A percentile compares a stretch with the other conserved stretches of the same genome.
Conservation (phyloP, 2,888 invertebrate genomes). For the Agriopis marginaria region DNA sequence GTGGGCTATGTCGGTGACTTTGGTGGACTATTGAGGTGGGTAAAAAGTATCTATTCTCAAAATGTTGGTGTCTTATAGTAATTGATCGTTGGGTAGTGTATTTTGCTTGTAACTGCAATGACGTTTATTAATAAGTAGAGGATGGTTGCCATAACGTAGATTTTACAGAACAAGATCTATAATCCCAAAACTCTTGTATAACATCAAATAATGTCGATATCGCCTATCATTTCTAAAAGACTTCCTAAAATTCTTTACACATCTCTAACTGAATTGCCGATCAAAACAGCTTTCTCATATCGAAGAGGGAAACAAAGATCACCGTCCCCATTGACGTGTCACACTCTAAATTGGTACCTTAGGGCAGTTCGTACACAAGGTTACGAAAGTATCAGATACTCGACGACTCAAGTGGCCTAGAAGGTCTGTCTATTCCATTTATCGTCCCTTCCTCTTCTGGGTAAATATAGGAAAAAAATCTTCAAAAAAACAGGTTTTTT, state of each 20-base stretch:
- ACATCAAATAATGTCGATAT: slow-evolving; percentile 21
- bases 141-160: too few species aligned
- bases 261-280: slow-evolving; percentile 47
- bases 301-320: slow-evolving; percentile 70
- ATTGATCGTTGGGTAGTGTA: too few species aligned
- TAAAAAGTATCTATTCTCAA: too few species aligned
- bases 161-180: neutral
- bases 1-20: too few species aligned
- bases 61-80: too few species aligned
- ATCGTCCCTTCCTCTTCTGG: neutral
- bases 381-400: neutral
- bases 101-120: too few species aligned
- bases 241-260: slow-evolving; percentile 18
- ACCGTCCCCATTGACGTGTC: slow-evolving; percentile 76
- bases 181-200: neutral
- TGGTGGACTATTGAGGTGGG: too few species aligned
- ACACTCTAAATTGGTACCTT: slow-evolving; percentile 74
- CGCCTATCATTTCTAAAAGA: slow-evolving; percentile 17
- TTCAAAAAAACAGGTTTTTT: too few species aligned
- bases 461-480: too few species aligned
- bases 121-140: too few species aligned
- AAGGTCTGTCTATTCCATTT: neutral
- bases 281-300: slow-evolving; percentile 65
- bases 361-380: neutral
- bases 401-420: neutral